phyloP scores from a whole-genome alignment of 2,113 vertebrate genomes.

The Willisornis vidua region DNA sequence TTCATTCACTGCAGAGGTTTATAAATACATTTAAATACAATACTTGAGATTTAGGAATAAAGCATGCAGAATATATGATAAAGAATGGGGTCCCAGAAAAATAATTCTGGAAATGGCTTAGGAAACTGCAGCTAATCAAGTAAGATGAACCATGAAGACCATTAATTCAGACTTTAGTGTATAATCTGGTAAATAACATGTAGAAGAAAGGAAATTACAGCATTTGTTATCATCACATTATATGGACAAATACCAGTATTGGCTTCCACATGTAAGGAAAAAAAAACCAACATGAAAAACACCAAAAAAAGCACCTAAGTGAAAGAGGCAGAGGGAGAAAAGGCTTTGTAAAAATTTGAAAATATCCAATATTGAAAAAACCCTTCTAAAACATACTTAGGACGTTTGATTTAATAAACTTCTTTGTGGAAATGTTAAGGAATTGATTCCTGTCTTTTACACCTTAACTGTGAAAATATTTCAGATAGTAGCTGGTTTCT shows the following conservation, averaged over 20 bases:
- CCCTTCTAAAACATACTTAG: neutral
- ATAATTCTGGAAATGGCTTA: neutral
- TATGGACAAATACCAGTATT: accelerated
- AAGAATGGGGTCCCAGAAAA: neutral
- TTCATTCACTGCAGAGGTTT: neutral
- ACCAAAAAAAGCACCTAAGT: neutral
- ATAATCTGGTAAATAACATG: neutral
- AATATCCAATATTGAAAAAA: neutral
- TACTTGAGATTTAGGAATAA: neutral
- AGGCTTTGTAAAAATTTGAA: neutral
- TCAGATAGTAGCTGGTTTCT: neutral
- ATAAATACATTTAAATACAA: neutral
- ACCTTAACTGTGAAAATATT: neutral
- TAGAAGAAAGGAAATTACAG: neutral
- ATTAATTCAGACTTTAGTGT: neutral
- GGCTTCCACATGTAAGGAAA: neutral
- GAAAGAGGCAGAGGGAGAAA: neutral
- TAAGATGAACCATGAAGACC: neutral
- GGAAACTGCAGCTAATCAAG: neutral
- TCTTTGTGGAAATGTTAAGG: neutral
- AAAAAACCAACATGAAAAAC: neutral
- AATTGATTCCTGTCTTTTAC: neutral
- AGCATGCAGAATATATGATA: neutral
- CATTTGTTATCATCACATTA: neutral
- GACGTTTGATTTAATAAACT: neutral